Percentiles rank a stretch among this genome's conserved stretches.
These are phyloP conservation scores for Tetraneura akinire DNA, from an alignment of 1,140 invertebrate species.

Conservation along the genomic window DNA sequence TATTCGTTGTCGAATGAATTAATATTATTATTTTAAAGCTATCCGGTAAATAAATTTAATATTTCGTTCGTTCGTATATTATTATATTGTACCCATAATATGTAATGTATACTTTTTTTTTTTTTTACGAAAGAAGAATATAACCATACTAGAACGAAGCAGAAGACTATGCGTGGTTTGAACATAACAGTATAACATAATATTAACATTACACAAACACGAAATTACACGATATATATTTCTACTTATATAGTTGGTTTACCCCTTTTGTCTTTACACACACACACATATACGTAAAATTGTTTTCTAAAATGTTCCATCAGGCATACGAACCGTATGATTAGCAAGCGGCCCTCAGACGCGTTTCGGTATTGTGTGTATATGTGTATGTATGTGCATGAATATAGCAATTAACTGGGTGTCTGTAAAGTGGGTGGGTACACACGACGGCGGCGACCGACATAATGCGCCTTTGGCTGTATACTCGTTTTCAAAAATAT, in stretches of 20 bases:
- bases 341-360: background rate
- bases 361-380: background rate
- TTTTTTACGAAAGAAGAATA: background rate
- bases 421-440: conserved; percentile 48
- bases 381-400: background rate
- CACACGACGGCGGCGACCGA: background rate
- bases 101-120: too few species aligned
- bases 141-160: background rate
- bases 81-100: too few species aligned
- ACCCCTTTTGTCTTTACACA: background rate
- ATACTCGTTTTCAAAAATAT: conserved; percentile 3
- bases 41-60: conserved; percentile 17
- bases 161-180: background rate
- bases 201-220: background rate
- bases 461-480: conserved; percentile 33
- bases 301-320: background rate
- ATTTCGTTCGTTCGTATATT: background rate
- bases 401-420: conserved; percentile 51
- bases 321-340: conserved; percentile 28
- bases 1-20: background rate
- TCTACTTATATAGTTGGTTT: background rate
- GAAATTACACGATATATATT: background rate
- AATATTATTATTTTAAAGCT: background rate
- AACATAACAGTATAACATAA: background rate
- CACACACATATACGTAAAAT: too few species aligned